These are phyloP conservation scores for Tinea pellionella DNA, from an alignment of 2,888 invertebrate species.

Conservation along the genomic window DNA sequence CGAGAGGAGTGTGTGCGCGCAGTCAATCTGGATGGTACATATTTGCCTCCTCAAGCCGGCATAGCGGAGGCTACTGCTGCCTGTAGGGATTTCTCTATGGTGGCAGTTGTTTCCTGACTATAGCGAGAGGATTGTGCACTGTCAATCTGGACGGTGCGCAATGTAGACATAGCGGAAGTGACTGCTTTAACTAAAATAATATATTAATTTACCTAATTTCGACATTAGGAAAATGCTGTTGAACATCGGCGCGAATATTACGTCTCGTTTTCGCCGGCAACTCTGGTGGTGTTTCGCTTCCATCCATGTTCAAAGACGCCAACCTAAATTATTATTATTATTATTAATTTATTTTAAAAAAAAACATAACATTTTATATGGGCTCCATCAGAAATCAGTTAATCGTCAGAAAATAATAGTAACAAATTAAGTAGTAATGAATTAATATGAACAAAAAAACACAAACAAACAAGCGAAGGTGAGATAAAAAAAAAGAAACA, in stretches of 20 bases:
- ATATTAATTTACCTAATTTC: conserved; percentile 41
- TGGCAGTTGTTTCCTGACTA: too few relatives aligned
- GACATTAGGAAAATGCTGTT: conserved; percentile 55
- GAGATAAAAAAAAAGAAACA: conserved; percentile 16
- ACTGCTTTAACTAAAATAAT: too few relatives aligned
- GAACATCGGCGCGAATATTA: conserved; percentile 56
- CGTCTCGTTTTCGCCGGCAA: conserved; percentile 70
- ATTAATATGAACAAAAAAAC: conserved; percentile 1
- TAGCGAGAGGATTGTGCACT: too few relatives aligned
- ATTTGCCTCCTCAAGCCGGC: too few relatives aligned
- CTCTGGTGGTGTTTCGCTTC: conserved; percentile 69
- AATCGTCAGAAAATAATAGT: too few relatives aligned
- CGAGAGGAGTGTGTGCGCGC: neutral
- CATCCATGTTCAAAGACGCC: conserved; percentile 59
- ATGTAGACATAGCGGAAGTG: too few relatives aligned
- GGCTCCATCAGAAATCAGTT: too few relatives aligned
- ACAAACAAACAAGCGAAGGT: conserved; percentile 5
- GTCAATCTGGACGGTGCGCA: too few relatives aligned
- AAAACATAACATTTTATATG: too few relatives aligned
- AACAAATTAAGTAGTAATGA: neutral
- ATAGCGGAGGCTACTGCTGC: too few relatives aligned
- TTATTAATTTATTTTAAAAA: neutral
- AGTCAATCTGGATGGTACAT: too few relatives aligned
- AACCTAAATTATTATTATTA: conserved; percentile 28
- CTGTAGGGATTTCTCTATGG: too few relatives aligned